Evolutionary conservation across 2,888 invertebrate genomes (phyloP).

Genomic region (Epinotia ramella): DNA sequence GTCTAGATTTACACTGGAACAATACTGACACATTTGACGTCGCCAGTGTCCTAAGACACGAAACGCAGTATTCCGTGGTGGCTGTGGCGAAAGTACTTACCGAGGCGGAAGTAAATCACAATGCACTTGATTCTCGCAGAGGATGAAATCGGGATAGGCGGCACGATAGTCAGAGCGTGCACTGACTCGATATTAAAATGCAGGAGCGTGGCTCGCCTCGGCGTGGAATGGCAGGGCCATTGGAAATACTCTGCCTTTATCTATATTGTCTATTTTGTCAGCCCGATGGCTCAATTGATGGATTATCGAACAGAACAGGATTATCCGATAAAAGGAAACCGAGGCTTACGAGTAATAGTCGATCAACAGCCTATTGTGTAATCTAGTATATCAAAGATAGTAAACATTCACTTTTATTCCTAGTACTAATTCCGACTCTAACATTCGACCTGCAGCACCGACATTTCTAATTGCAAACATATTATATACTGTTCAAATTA

Average conservation of each 20-base stretch:
- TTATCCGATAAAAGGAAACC: constrained; percentile 9
- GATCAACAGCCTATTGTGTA: background rate
- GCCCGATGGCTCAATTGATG: constrained; percentile 34
- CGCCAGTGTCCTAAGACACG: constrained; percentile 8
- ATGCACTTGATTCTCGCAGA: constrained; percentile 64
- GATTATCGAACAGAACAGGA: constrained; percentile 29
- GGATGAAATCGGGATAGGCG: constrained; percentile 60
- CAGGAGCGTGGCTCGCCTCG: constrained; percentile 51
- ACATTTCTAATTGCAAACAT: constrained; percentile 9
- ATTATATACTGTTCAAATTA: background rate
- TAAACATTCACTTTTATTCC: background rate
- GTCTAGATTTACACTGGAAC: background rate
- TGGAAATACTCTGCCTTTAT: constrained; percentile 39
- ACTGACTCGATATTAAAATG: constrained; percentile 70
- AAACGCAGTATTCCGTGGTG: constrained; percentile 36
- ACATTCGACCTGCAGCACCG: background rate
- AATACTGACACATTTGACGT: background rate
- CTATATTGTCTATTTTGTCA: constrained; percentile 34
- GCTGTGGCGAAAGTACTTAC: constrained; percentile 61
- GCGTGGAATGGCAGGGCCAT: constrained; percentile 46
- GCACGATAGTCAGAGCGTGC: constrained; percentile 62
- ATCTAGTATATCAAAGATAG: background rate
- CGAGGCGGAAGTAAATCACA: constrained; percentile 65
- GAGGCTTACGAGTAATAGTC: background rate
- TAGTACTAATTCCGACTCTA: background rate